phyloP scores from a whole-genome alignment of 2,113 vertebrate species.

The Clupea harengus region DNA sequence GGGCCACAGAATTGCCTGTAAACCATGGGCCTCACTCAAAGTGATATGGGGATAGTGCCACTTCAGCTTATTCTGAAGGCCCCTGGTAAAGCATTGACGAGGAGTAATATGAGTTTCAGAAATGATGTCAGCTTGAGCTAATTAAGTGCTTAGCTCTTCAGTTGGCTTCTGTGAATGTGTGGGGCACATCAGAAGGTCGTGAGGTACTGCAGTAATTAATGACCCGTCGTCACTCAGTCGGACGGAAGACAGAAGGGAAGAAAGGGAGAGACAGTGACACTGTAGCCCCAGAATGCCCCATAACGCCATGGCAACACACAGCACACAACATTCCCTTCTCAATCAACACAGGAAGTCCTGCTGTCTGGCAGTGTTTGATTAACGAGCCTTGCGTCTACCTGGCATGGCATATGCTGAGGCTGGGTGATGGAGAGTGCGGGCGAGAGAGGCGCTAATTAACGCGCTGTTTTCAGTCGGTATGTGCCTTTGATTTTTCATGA shows the following conservation, averaged over 20 bases:
- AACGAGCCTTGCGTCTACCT: not conserved
- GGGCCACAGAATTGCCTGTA: not conserved
- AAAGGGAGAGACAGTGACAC: not conserved
- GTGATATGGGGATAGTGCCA: not conserved
- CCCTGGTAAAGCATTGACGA: no score
- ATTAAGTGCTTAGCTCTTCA: not conserved
- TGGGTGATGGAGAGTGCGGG: not conserved
- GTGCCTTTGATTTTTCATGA: not conserved
- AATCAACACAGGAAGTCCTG: not conserved
- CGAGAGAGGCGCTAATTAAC: not conserved
- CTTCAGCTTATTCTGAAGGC: no score
- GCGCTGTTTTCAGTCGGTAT: not conserved
- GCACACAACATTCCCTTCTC: not conserved
- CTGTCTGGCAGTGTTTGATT: conserved; percentile 7
- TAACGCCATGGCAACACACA: not conserved
- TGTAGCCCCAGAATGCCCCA: not conserved
- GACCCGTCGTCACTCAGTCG: not conserved
- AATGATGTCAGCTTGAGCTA: not conserved
- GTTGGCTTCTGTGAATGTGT: not conserved
- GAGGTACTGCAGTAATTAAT: not conserved
- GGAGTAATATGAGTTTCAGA: no score
- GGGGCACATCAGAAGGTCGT: not conserved
- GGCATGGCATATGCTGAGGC: not conserved
- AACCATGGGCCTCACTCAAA: no score
- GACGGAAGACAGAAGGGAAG: not conserved